Evolutionary conservation across 2,888 invertebrate genomes (phyloP).

Genomic region (Acrocyrtus sp.): DNA sequence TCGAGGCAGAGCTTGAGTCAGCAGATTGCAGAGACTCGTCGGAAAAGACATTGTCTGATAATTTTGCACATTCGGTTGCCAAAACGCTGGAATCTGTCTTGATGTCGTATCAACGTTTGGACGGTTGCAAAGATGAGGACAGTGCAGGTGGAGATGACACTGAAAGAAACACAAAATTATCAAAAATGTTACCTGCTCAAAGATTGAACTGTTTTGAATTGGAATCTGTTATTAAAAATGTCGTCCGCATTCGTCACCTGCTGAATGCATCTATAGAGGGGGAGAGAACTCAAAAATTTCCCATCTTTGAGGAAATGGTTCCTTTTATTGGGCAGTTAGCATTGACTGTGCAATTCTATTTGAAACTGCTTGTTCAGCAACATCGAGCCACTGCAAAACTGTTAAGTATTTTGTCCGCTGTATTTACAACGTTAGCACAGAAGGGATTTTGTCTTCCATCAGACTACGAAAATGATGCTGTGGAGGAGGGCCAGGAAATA

Average conservation of each 20-base stretch:
- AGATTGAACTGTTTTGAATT: slow-evolving; percentile 64
- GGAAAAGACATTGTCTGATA: neutral
- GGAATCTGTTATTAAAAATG: slow-evolving; percentile 32
- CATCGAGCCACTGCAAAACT: slow-evolving; percentile 86
- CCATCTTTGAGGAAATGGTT: slow-evolving; percentile 62
- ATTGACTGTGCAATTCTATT: slow-evolving; percentile 79
- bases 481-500: slow-evolving; percentile 67
- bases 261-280: neutral
- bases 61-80: slow-evolving; percentile 8
- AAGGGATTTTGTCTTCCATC: slow-evolving; percentile 94
- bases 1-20: slow-evolving; percentile 5
- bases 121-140: slow-evolving; percentile 68
- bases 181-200: slow-evolving; percentile 69
- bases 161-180: slow-evolving; percentile 71
- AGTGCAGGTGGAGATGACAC: slow-evolving; percentile 78
- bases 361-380: slow-evolving; percentile 80
- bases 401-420: slow-evolving; percentile 81
- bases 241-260: slow-evolving; percentile 29
- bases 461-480: slow-evolving; percentile 75
- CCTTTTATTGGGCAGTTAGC: slow-evolving; percentile 83
- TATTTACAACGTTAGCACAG: slow-evolving; percentile 85
- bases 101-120: slow-evolving; percentile 49
- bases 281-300: neutral
- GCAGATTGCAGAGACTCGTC: neutral
- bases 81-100: slow-evolving; percentile 45